Evolutionary conservation across 2,113 vertebrate genomes (phyloP), one percentile per base, ranked within the genome.

Genomic region (Puffinus mauretanicus): DNA sequence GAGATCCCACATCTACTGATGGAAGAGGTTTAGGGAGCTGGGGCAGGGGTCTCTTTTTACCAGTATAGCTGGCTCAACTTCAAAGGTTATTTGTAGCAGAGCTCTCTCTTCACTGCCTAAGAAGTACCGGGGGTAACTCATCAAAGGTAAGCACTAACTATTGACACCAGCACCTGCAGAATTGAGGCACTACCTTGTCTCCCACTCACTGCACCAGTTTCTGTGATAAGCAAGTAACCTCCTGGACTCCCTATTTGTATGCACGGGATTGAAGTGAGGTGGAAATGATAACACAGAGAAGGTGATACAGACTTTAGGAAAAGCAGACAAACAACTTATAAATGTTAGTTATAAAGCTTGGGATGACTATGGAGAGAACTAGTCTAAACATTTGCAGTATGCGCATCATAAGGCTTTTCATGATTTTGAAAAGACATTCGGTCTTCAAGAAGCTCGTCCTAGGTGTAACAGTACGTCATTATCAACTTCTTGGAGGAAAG

Each of bases 251-350:
- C 19, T 7, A 5, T 38, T 7, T 18, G 13, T 21, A 18, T 2
- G 11, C 13, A 11, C 0, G 1, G 54, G 30, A 42, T 7, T 0
- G 0, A 49, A 24, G 32, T 2, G 30, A 42, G 10, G 21, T 17
- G 5, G 46, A 32, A 55, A 32, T 1, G 7, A 10, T 29, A 57
- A 57, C 1, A 3, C 26, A 44, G 54, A 42, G 60, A 32, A 26
- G 51, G 27, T 11, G 19, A 10, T 3, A 19, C 25, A 62, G 38
- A 2, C 78, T 58, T 82, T 3, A 29, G 11, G 38, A 65, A 71
- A 44, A 30, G 15, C 40, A 54, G 11, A 9, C 13, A 15, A 55
- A 30, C 30, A 38, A 25, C 26, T 47, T 32, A 14, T 9, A 22
- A 25, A 51, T 3, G 2, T 7, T 18, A 46, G 25, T 34, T n/a